phyloP scores from a whole-genome alignment of 23 tunicate genomes.

The Styela clava region DNA sequence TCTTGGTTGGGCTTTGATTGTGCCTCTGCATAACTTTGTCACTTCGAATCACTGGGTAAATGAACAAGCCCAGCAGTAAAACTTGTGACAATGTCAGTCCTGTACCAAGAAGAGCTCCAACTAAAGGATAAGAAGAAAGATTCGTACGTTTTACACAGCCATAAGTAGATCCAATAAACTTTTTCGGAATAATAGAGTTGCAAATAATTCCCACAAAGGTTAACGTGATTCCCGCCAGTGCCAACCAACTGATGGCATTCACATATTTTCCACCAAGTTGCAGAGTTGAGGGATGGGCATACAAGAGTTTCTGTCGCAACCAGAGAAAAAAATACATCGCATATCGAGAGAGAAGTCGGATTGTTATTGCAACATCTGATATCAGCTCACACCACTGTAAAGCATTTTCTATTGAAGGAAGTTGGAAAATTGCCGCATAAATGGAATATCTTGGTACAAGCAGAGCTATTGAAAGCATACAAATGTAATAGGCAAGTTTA shows the following conservation, averaged over 20 bases:
- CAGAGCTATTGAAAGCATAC: constrained; percentile 15
- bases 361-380: constrained; percentile 23
- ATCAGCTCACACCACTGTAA: constrained; percentile 23
- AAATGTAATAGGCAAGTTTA: constrained; percentile 27
- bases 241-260: constrained; percentile 24
- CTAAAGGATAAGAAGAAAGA: not conserved
- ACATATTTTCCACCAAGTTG: not conserved
- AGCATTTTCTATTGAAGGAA: constrained; percentile 7
- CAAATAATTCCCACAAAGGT: constrained; percentile 14
- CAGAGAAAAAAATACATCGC: constrained; percentile 39
- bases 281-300: constrained; percentile 18
- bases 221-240: not conserved
- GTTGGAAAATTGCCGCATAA: constrained; percentile 22
- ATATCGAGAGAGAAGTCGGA: constrained; percentile 10
- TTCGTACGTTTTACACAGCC: constrained; percentile 27
- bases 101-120: not conserved
- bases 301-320: constrained; percentile 42
- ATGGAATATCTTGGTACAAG: constrained; percentile 15
- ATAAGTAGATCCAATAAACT: constrained; percentile 9
- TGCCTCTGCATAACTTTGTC: not conserved
- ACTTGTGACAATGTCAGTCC: constrained; percentile 37
- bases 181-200: constrained; percentile 29
- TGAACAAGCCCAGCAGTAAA: constrained; percentile 37
- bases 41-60: constrained; percentile 43
- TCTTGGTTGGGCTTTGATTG: no score